phyloP scores from a whole-genome alignment of 2,888 invertebrate genomes.

The Labia minor region DNA sequence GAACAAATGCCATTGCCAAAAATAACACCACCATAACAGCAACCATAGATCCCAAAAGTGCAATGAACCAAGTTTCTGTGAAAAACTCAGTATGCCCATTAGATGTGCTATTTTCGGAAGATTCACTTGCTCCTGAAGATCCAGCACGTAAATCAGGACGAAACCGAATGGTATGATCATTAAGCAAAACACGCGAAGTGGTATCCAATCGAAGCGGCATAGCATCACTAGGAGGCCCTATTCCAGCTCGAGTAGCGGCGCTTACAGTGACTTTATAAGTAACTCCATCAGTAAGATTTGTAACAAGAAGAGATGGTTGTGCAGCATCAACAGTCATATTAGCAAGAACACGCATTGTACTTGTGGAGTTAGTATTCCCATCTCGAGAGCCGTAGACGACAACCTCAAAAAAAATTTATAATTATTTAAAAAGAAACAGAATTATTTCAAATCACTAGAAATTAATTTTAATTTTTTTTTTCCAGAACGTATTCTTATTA shows the following conservation, averaged over 20 bases:
- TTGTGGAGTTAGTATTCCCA: constrained; percentile 26
- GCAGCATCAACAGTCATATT: constrained; percentile 59
- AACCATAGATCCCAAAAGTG: constrained; percentile 71
- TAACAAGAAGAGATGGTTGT: constrained; percentile 62
- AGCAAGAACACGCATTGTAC: constrained; percentile 35
- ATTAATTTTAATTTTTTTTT: too few species aligned
- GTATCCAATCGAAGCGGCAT: constrained; percentile 51
- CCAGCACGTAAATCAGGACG: not conserved
- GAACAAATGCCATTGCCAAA: constrained; percentile 67
- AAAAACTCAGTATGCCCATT: constrained; percentile 51
- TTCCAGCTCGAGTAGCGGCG: constrained; percentile 69
- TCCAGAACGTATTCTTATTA: too few species aligned
- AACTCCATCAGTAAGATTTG: constrained; percentile 69
- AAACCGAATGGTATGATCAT: not conserved
- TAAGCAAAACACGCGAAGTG: constrained; percentile 38
- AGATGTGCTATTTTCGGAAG: not conserved
- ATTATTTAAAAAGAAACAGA: too few species aligned
- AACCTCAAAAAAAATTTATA: constrained; percentile 23
- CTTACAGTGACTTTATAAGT: constrained; percentile 77
- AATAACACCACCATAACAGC: constrained; percentile 73
- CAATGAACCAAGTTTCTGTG: constrained; percentile 83
- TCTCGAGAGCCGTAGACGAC: constrained; percentile 26
- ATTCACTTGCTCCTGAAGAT: not conserved
- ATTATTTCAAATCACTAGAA: too few species aligned
- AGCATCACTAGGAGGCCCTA: constrained; percentile 68